Conservation (phyloP, 35 echinoderm and acorn worm species). For the Stichopus chloronotus region DNA sequence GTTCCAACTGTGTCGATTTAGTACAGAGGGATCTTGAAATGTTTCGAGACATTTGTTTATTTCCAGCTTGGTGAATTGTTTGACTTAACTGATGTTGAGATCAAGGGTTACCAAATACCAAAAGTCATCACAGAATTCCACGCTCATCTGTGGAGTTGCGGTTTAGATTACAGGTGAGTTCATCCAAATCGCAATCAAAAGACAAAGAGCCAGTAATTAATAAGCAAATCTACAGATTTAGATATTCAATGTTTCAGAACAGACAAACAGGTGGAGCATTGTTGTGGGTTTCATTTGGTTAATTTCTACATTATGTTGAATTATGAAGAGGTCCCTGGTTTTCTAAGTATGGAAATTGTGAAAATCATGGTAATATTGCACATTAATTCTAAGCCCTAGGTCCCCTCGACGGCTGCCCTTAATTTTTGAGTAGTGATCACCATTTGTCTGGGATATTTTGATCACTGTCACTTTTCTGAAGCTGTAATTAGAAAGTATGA, state of each 20-base stretch:
- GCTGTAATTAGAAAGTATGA: too few relatives aligned
- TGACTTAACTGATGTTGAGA: conserved; percentile 87
- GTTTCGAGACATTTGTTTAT: too few relatives aligned
- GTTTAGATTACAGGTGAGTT: conserved; percentile 92
- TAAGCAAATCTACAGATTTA: not conserved
- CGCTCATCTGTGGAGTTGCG: conserved; percentile 95
- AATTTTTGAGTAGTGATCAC: too few relatives aligned
- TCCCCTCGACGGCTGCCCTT: too few relatives aligned
- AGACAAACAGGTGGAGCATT: not conserved
- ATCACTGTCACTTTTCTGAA: too few relatives aligned
- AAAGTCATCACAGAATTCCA: conserved; percentile 92
- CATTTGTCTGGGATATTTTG: too few relatives aligned
- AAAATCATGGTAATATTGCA: too few relatives aligned
- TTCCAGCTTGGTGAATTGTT: conserved; percentile 85
- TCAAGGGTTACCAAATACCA: conserved; percentile 87
- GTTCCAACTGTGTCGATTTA: not conserved
- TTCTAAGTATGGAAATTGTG: too few relatives aligned
- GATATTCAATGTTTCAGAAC: not conserved
- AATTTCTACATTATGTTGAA: not conserved
- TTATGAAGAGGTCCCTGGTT: too few relatives aligned
- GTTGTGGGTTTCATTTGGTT: not conserved
- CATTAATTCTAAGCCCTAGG: too few relatives aligned
- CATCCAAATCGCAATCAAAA: not conserved
- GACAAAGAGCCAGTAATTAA: not conserved
- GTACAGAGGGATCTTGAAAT: too few relatives aligned